These are phyloP conservation scores for Diadophis punctatus DNA, from an alignment of 2,113 vertebrate genomes.

Conservation along the genomic window DNA sequence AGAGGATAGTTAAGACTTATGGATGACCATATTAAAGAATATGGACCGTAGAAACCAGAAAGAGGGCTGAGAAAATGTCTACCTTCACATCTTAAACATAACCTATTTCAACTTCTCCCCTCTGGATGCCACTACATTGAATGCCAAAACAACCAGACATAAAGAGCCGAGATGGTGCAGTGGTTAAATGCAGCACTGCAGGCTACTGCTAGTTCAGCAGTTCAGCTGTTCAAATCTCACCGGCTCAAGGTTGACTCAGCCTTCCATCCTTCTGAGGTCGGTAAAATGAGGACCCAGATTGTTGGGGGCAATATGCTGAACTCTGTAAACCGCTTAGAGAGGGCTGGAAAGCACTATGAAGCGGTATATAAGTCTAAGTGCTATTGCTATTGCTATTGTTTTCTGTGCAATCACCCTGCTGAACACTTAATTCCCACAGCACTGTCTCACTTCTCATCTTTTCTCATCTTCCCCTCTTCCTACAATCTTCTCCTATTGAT, in stretches of 20 bases:
- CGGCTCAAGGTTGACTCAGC: no score
- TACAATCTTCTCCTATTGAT: neutral
- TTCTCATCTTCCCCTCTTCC: neutral
- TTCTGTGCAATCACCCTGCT: neutral
- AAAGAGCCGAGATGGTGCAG: no score
- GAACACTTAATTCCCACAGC: neutral
- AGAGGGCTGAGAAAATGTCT: neutral
- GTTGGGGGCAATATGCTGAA: no score
- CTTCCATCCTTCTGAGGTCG: no score
- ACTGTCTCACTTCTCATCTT: neutral
- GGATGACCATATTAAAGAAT: neutral
- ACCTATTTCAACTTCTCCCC: neutral
- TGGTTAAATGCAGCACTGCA: no score
- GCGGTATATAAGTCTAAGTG: no score
- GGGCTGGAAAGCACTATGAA: no score
- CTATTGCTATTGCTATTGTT: no score
- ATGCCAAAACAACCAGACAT: neutral
- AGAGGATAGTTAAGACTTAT: neutral
- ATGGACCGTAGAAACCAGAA: neutral
- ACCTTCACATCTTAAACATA: neutral
- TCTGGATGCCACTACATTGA: neutral
- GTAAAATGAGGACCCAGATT: no score
- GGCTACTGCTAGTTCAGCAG: no score
- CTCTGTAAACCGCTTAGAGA: no score
- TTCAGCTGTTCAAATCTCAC: no score